Evolutionary conservation across 2,113 vertebrate genomes (phyloP).

Genomic region (Phylloscopus trochiloides): DNA sequence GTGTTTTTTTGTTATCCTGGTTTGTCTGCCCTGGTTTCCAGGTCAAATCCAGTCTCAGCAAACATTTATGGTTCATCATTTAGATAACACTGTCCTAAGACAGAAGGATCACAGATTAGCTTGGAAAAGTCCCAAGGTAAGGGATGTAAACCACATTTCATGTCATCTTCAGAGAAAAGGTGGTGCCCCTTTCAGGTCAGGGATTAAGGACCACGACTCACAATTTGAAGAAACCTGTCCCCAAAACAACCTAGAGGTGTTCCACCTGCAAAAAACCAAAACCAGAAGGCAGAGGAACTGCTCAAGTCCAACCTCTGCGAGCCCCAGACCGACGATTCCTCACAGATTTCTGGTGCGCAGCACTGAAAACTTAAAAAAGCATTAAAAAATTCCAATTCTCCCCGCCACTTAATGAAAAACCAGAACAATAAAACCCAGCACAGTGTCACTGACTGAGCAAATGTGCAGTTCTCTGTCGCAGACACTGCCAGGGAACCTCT

Average conservation of each 20-base stretch:
- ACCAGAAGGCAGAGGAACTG: background rate
- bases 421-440: background rate
- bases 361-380: conserved; percentile 12
- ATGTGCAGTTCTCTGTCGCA: background rate
- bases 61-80: background rate
- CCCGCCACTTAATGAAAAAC: background rate
- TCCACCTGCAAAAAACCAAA: background rate
- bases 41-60: background rate
- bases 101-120: background rate
- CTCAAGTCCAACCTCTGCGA: background rate
- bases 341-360: conserved; percentile 30
- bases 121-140: background rate
- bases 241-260: background rate
- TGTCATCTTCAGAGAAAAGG: background rate
- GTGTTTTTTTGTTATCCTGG: background rate
- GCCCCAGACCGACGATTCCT: background rate
- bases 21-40: background rate
- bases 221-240: background rate
- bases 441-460: background rate
- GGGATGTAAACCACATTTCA: background rate
- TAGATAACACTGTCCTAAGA: background rate
- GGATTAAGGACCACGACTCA: background rate
- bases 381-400: background rate
- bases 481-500: background rate
- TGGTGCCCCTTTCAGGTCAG: background rate